Conservation (phyloP, 2,888 invertebrate genomes). For the Clivina fossor region DNA sequence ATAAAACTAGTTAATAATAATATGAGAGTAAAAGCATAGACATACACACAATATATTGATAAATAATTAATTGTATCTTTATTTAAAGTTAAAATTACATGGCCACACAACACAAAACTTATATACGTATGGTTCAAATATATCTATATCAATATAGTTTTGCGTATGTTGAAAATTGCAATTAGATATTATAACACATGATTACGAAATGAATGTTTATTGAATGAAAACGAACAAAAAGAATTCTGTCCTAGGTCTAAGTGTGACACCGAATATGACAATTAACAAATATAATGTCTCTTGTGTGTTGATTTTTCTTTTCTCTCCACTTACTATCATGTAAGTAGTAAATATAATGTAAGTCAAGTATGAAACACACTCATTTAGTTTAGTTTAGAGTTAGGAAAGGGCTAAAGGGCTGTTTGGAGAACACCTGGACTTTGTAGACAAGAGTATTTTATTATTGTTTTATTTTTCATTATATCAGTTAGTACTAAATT, state of each 20-base stretch:
- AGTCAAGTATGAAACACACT: no score
- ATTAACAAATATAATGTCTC: conserved; percentile 18
- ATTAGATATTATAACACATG: conserved; percentile 8
- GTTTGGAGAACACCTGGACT: no score
- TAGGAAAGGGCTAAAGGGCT: no score
- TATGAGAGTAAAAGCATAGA: no score
- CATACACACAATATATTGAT: conserved; percentile 22
- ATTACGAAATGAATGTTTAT: conserved; percentile 13
- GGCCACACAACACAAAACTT: conserved; percentile 55
- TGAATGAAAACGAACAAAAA: conserved; percentile 17
- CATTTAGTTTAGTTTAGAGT: no score
- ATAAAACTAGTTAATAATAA: no score
- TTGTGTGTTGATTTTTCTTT: conserved; percentile 11
- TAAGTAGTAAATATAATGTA: background rate
- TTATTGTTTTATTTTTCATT: background rate
- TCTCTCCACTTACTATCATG: conserved; percentile 6
- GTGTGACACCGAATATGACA: conserved; percentile 30
- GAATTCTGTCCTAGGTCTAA: conserved; percentile 15
- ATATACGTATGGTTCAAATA: conserved; percentile 28
- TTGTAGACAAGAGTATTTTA: background rate
- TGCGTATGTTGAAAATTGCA: conserved; percentile 29
- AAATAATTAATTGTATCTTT: conserved; percentile 52
- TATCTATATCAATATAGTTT: conserved; percentile 29
- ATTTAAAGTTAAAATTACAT: conserved; percentile 57
- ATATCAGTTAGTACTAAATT: conserved; percentile 26